Conservation (phyloP, 2,888 invertebrate species). For the Platycheirus albimanus region DNA sequence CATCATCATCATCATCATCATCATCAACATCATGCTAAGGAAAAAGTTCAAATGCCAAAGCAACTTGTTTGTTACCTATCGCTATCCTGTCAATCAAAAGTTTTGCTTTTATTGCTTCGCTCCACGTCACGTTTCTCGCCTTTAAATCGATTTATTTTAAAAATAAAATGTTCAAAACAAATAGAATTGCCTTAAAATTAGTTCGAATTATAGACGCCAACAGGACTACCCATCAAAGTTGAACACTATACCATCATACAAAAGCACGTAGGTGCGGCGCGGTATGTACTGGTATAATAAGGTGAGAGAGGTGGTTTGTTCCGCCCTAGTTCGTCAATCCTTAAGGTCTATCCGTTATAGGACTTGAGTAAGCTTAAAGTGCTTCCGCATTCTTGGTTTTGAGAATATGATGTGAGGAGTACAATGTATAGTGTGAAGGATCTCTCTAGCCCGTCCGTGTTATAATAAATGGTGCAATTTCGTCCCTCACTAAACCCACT, state of each 20-base stretch:
- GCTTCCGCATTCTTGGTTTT: constrained; percentile 52
- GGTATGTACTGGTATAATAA: constrained; percentile 5
- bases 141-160: constrained; percentile 53
- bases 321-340: constrained; percentile 11
- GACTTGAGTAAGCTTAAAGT: constrained; percentile 23
- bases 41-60: constrained; percentile 25
- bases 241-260: no score
- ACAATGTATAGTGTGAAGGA: constrained; percentile 12
- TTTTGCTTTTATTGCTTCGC: constrained; percentile 17
- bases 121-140: constrained; percentile 9
- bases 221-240: constrained; percentile 27
- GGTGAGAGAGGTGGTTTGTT: constrained; percentile 39
- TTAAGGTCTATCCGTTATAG: constrained; percentile 14
- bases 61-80: constrained; percentile 11
- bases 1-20: not conserved
- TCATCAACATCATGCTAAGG: not conserved
- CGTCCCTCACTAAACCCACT: constrained; percentile 2
- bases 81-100: constrained; percentile 42
- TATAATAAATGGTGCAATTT: constrained; percentile 50
- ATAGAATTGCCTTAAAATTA: constrained; percentile 50
- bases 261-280: no score
- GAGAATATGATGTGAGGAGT: constrained; percentile 1
- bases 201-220: constrained; percentile 63
- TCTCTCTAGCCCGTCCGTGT: constrained; percentile 22
- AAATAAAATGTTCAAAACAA: constrained; percentile 49